A percentile compares a stretch with the other conserved stretches of the same genome.
phyloP scores from a whole-genome alignment of 2,113 vertebrate species.

The Ceyx melanurus region DNA sequence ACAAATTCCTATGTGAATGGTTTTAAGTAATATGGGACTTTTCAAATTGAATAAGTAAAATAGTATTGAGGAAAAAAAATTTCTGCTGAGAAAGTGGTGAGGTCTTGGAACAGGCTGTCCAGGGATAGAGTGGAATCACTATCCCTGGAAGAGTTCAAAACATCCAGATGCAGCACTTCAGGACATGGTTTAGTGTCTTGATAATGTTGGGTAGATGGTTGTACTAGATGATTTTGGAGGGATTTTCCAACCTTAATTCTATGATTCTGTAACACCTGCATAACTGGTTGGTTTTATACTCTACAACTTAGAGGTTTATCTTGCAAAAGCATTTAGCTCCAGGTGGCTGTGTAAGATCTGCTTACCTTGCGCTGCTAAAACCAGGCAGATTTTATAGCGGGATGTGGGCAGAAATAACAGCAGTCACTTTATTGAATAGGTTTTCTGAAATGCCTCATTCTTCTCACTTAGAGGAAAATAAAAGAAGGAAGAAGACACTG shows the following conservation, averaged over 20 bases:
- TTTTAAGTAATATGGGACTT: background rate
- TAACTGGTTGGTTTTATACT: background rate
- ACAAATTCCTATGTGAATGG: background rate
- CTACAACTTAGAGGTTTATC: background rate
- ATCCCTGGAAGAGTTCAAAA: too few species aligned
- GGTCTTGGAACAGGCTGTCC: too few species aligned
- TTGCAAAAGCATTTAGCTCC: background rate
- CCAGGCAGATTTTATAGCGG: background rate
- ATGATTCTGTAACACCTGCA: background rate
- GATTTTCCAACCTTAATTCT: too few species aligned
- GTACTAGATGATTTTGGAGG: too few species aligned
- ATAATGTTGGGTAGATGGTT: too few species aligned
- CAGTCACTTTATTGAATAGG: background rate
- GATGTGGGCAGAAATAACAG: background rate
- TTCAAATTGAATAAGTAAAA: background rate
- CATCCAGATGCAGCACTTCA: too few species aligned
- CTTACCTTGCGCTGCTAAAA: background rate
- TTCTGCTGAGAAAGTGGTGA: too few species aligned
- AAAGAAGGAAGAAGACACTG: background rate
- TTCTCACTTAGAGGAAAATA: background rate
- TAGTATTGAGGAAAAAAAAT: too few species aligned
- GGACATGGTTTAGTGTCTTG: too few species aligned
- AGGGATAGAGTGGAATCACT: too few species aligned
- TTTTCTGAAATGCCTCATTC: background rate
- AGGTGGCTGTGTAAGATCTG: too few species aligned